Evolutionary conservation across 1,140 invertebrate species (phyloP).

Genomic region (Goniozus legneri): DNA sequence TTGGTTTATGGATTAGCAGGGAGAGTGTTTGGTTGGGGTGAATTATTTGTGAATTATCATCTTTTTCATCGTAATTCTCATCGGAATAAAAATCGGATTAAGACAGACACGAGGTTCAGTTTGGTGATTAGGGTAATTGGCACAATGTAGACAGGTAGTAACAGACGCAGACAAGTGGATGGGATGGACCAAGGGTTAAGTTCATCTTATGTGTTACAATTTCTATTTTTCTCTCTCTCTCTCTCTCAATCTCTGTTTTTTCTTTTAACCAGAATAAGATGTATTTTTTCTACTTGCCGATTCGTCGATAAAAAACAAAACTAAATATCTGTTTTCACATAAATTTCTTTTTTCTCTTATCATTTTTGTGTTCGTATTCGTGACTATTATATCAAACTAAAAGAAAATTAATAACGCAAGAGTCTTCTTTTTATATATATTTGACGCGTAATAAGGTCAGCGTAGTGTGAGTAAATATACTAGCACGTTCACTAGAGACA

Average conservation of each 20-base stretch:
- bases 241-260: too few species aligned
- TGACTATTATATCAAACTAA: constrained; percentile 21
- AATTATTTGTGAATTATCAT: too few species aligned
- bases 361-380: constrained; percentile 20
- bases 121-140: constrained; percentile 32
- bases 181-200: constrained; percentile 40
- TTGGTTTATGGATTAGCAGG: too few species aligned
- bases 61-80: too few species aligned
- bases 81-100: constrained; percentile 29
- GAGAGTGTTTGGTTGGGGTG: too few species aligned
- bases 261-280: constrained; percentile 13
- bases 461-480: constrained; percentile 22
- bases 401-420: constrained; percentile 24
- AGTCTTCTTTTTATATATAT: constrained; percentile 17
- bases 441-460: constrained; percentile 30
- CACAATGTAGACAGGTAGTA: constrained; percentile 47
- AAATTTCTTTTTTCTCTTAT: constrained; percentile 13
- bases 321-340: too few species aligned
- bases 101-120: constrained; percentile 40
- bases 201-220: constrained; percentile 21
- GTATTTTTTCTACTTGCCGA: constrained; percentile 22
- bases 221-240: too few species aligned
- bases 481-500: constrained; percentile 40
- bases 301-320: constrained; percentile 31
- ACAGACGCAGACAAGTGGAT: constrained; percentile 60